Evolutionary conservation across 2,113 vertebrate species (phyloP).

Genomic region (Aleadryas rufinucha): DNA sequence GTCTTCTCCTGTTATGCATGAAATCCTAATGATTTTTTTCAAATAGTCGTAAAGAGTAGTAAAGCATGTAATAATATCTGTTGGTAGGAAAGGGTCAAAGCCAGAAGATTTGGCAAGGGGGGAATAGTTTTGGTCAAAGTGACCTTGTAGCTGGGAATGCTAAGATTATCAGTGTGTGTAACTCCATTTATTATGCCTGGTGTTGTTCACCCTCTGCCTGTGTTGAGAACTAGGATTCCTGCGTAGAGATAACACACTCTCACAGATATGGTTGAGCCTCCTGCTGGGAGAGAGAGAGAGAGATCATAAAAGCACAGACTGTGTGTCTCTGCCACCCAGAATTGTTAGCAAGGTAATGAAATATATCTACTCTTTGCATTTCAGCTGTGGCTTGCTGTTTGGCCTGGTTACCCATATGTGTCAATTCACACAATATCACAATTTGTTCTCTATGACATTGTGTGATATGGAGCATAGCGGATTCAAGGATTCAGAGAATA

Average conservation of each 20-base stretch:
- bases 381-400: background rate
- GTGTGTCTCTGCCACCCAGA: rapidly evolving
- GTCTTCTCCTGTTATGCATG: background rate
- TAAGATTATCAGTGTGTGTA: background rate
- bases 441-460: background rate
- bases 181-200: background rate
- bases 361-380: background rate
- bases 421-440: no score
- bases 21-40: background rate
- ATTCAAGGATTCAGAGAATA: background rate
- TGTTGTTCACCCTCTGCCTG: background rate
- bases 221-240: background rate
- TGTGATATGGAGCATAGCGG: no score
- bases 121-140: background rate
- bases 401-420: background rate
- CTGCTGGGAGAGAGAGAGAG: background rate
- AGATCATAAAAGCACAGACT: background rate
- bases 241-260: background rate
- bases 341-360: background rate
- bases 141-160: background rate
- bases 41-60: background rate
- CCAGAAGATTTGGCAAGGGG: background rate
- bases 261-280: background rate
- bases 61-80: background rate
- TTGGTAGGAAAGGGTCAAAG: background rate